A percentile compares a stretch with the other conserved stretches of the same genome.
Conservation (phyloP, 2,888 invertebrate species). For the Lysandra coridon region DNA sequence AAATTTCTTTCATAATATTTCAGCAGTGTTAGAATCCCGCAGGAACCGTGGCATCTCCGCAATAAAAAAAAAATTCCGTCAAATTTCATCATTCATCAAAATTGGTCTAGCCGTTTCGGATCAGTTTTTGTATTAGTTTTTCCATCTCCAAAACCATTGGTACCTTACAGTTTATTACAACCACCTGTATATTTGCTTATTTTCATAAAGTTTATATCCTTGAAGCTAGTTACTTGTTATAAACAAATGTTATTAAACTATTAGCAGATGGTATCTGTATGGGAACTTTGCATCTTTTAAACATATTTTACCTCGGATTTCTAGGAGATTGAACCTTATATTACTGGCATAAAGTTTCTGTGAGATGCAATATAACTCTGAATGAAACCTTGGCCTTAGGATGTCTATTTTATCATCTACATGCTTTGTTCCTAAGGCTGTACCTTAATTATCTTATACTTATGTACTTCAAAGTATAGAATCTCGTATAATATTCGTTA, state of each 20-base stretch:
- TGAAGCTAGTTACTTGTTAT: slow-evolving; percentile 27
- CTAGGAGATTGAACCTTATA: neutral
- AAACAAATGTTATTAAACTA: slow-evolving; percentile 34
- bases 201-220: slow-evolving; percentile 27
- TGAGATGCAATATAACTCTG: neutral
- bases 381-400: slow-evolving; percentile 19
- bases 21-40: too few species aligned
- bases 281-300: slow-evolving; percentile 32
- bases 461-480: neutral
- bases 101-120: too few species aligned
- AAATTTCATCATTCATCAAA: too few species aligned
- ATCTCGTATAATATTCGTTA: neutral
- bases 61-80: too few species aligned
- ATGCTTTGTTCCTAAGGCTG: neutral
- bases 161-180: neutral
- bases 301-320: neutral
- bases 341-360: neutral
- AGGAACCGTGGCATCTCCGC: too few species aligned
- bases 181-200: neutral
- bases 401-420: neutral
- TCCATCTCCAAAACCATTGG: neutral
- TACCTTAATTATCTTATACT: neutral
- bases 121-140: too few species aligned
- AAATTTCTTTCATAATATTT: too few species aligned
- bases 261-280: slow-evolving; percentile 35